Evolutionary conservation across 35 echinoderm and acorn worm genomes (phyloP).

Genomic region (Strongylocentrotus purpuratus): DNA sequence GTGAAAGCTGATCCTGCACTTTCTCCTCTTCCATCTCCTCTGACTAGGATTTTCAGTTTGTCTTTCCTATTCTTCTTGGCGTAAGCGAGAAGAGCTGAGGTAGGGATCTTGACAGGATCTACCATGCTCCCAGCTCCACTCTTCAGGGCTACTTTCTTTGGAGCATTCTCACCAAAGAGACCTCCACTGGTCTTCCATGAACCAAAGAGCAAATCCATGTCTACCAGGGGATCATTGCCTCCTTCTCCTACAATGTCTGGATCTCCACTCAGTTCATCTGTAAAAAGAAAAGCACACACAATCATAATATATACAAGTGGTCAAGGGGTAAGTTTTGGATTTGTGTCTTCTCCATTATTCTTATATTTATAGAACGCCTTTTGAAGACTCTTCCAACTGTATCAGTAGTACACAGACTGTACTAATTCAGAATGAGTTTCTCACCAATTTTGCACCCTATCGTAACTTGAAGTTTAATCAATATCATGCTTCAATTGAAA

Average conservation of each 20-base stretch:
- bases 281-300: not conserved
- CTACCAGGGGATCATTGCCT: slow-evolving; percentile 20
- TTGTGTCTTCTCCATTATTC: not conserved
- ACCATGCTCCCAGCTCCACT: not conserved
- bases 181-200: slow-evolving; percentile 38
- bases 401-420: not conserved
- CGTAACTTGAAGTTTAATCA: not conserved
- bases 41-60: slow-evolving; percentile 44
- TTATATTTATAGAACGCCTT: not conserved
- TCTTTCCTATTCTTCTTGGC: slow-evolving; percentile 33
- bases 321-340: not conserved
- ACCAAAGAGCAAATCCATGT: slow-evolving; percentile 40
- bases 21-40: slow-evolving; percentile 29
- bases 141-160: slow-evolving; percentile 1
- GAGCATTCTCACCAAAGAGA: not conserved
- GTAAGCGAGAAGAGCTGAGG: slow-evolving; percentile 5
- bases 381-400: not conserved
- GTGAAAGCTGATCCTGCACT: slow-evolving; percentile 48
- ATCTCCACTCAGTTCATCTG: slow-evolving; percentile 43
- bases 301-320: not conserved
- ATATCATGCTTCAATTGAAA: not conserved
- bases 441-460: no score
- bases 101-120: slow-evolving; percentile 20
- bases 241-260: not conserved
- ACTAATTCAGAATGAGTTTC: no score